Evolutionary conservation across 2,888 invertebrate genomes (phyloP), one percentile per base, ranked within the genome.

Genomic region (Nemurella pictetii): DNA sequence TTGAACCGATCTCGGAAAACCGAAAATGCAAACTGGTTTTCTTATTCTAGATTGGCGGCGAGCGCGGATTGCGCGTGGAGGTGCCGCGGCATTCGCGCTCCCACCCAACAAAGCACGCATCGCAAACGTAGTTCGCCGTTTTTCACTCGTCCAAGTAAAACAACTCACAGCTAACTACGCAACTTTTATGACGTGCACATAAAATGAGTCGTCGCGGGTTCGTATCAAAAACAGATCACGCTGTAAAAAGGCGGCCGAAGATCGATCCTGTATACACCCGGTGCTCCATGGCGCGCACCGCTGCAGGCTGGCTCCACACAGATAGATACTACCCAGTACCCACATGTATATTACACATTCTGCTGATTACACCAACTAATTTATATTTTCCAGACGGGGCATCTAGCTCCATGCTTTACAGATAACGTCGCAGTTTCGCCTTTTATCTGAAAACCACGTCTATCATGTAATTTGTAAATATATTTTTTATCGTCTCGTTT

Each of bases 391-490:
- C 82, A 82, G 82, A 82, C 82, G 82, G 29, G 55, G 35, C 80
- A 80, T 80, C 80, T 30, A 80, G 55, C 72, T 27, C 25, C 28
- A 55, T 55, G 55, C 82, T 26, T 72, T 55, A 15, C 82, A 82
- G 82, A 82, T 82, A 82, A 82, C 78, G 82, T 55, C 72, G 27
- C 28, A 28, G 28, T 4, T 20, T 55, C n/a, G 26, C 28, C 82
- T 29, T 72, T 82, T 82, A 82, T 82, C 82, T 72, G 26, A 20
- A 78, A 30, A n/a, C 72, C 80, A 85, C 85, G 86, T 86, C 86
- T 86, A 86, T 86, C 85, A 85, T 84, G 86, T 85, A 85, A 86
- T 86, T 86, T 86, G 86, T 86, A 85, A 85, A 85, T 82, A 82
- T 82, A 82, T 82, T 86, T 86, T 86, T 86, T 86, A 85, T 85